phyloP scores from a whole-genome alignment of 1,140 invertebrate species.

The Euura lappo region DNA sequence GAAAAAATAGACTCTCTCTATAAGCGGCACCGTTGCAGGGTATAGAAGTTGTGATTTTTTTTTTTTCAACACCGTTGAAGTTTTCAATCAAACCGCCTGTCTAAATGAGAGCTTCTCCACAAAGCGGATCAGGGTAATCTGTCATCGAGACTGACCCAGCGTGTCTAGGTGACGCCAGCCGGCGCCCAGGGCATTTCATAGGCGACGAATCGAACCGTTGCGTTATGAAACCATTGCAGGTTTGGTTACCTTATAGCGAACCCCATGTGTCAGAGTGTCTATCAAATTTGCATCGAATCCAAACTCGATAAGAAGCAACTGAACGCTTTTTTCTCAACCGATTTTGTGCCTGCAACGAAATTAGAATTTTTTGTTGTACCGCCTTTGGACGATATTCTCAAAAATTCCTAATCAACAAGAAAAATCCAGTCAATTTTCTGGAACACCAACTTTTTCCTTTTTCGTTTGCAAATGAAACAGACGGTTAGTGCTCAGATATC shows the following conservation, averaged over 20 bases:
- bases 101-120: slow-evolving; percentile 59
- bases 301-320: neutral
- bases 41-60: slow-evolving; percentile 34
- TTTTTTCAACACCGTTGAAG: slow-evolving; percentile 41
- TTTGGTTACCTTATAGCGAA: neutral
- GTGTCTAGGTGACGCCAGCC: slow-evolving; percentile 51
- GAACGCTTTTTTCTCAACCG: too few relatives aligned
- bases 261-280: neutral
- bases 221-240: neutral
- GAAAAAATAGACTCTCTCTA: neutral
- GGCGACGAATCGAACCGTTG: neutral
- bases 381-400: too few relatives aligned
- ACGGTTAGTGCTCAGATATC: too few relatives aligned
- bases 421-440: too few relatives aligned
- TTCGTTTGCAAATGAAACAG: too few relatives aligned
- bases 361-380: too few relatives aligned
- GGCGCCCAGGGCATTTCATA: slow-evolving; percentile 38
- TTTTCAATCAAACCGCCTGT: slow-evolving; percentile 60
- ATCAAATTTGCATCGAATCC: neutral
- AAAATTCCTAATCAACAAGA: too few relatives aligned
- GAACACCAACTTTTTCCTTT: too few relatives aligned
- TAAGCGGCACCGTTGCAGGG: slow-evolving; percentile 11
- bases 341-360: too few relatives aligned
- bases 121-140: slow-evolving; percentile 61
- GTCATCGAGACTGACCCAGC: slow-evolving; percentile 57